phyloP scores from a whole-genome alignment of 2,888 invertebrate genomes.

The Microchrysa polita region DNA sequence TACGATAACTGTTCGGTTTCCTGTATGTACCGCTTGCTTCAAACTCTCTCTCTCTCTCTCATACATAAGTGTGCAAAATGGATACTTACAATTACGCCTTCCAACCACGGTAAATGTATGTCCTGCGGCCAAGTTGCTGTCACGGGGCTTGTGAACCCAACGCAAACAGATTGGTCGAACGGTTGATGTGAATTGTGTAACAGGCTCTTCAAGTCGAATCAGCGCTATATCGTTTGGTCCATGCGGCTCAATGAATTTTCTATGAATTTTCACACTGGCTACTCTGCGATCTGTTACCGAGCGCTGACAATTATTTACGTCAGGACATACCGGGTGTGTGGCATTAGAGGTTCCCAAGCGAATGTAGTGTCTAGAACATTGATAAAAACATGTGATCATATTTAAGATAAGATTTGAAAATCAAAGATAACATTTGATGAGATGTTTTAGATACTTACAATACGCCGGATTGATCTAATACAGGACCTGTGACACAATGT shows the following conservation, averaged over 20 bases:
- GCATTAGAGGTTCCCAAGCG: neutral
- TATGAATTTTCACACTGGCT: neutral
- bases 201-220: neutral
- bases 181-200: neutral
- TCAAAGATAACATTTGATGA: no score
- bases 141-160: neutral
- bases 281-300: neutral
- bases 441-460: constrained; percentile 67
- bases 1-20: no score
- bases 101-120: neutral
- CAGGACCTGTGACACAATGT: constrained; percentile 69
- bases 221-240: neutral
- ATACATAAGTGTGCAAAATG: neutral
- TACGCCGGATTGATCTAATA: constrained; percentile 66
- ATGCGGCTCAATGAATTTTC: neutral
- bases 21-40: no score
- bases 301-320: neutral
- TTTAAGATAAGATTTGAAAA: no score
- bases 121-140: neutral
- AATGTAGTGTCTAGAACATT: neutral
- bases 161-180: neutral
- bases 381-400: no score
- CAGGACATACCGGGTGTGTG: neutral
- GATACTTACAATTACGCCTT: neutral
- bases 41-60: no score